Evolutionary conservation across 2,888 invertebrate genomes (phyloP).

Genomic region (Thymelicus acteon): DNA sequence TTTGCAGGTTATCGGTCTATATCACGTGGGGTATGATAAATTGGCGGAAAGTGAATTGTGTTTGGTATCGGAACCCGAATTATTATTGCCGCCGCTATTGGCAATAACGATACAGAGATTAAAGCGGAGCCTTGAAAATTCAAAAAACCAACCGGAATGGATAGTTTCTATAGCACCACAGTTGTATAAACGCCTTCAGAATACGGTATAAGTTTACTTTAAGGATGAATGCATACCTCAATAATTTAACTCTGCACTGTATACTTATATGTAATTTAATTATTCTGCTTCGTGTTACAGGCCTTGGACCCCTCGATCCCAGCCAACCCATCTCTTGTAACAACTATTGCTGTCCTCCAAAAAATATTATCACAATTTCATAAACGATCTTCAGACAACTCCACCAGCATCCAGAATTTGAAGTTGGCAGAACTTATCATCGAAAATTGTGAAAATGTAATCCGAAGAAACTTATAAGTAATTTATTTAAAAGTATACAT

Average conservation of each 20-base stretch:
- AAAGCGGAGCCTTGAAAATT: slow-evolving; percentile 86
- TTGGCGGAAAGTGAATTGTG: slow-evolving; percentile 86
- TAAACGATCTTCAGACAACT: slow-evolving; percentile 51
- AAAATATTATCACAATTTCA: slow-evolving; percentile 61
- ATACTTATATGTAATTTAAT: background rate
- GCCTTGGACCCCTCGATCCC: slow-evolving; percentile 70
- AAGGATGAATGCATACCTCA: background rate
- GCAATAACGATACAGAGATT: slow-evolving; percentile 93
- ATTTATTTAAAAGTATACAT: background rate
- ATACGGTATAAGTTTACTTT: slow-evolving; percentile 72
- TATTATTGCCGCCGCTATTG: slow-evolving; percentile 89
- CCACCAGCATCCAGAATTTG: slow-evolving; percentile 54
- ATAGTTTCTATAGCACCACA: slow-evolving; percentile 91
- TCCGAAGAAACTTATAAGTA: slow-evolving; percentile 58
- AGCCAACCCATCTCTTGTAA: slow-evolving; percentile 64
- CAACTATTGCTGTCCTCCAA: slow-evolving; percentile 65
- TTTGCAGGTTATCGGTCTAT: slow-evolving; percentile 85
- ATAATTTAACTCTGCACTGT: background rate
- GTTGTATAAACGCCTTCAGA: slow-evolving; percentile 90
- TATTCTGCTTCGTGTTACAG: slow-evolving; percentile 53
- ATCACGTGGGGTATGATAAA: slow-evolving; percentile 86
- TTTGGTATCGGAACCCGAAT: slow-evolving; percentile 88
- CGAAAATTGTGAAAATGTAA: slow-evolving; percentile 68
- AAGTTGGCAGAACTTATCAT: slow-evolving; percentile 67
- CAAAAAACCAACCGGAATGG: slow-evolving; percentile 86